Percentiles rank a stretch among this genome's conserved stretches.
Evolutionary conservation across 2,797 vertebrate species (phyloP).

Genomic region (Sebastes minor): DNA sequence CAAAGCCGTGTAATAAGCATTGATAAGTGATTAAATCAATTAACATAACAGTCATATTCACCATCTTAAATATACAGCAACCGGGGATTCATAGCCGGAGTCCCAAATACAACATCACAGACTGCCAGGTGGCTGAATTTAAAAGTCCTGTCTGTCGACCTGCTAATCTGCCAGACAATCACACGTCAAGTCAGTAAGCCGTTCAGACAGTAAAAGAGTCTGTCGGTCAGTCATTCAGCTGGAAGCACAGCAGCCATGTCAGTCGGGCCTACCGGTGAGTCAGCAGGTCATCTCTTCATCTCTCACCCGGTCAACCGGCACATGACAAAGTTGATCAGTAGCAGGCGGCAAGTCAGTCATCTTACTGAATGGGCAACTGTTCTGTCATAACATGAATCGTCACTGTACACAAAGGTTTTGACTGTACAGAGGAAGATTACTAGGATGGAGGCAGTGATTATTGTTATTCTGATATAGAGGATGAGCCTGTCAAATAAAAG

Average conservation of each 20-base stretch:
- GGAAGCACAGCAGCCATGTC: not conserved
- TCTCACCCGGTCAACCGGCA: not conserved
- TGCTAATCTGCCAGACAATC: conserved; percentile 7
- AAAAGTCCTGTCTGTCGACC: conserved; percentile 1
- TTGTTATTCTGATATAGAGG: conserved; percentile 3
- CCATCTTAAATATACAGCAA: not conserved
- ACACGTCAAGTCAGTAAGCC: not conserved
- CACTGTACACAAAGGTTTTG: conserved; percentile 8
- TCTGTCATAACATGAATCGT: conserved; percentile 31
- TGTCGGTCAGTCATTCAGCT: not conserved
- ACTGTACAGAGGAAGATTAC: conserved; percentile 6
- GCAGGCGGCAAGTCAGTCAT: conserved; percentile 4
- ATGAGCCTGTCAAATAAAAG: conserved; percentile 16
- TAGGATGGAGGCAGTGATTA: not conserved
- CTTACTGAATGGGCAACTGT: not conserved
- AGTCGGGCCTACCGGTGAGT: not conserved
- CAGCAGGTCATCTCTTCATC: conserved; percentile 13
- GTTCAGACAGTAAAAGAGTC: not conserved
- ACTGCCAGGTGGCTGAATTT: not conserved
- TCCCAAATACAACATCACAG: not conserved
- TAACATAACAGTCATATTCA: not conserved
- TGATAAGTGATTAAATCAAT: not conserved
- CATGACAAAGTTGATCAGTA: not conserved
- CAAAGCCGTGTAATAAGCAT: not conserved
- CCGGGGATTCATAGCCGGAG: not conserved